Evolutionary conservation across 2,113 vertebrate species (phyloP).

Genomic region (Cebus imitator): DNA sequence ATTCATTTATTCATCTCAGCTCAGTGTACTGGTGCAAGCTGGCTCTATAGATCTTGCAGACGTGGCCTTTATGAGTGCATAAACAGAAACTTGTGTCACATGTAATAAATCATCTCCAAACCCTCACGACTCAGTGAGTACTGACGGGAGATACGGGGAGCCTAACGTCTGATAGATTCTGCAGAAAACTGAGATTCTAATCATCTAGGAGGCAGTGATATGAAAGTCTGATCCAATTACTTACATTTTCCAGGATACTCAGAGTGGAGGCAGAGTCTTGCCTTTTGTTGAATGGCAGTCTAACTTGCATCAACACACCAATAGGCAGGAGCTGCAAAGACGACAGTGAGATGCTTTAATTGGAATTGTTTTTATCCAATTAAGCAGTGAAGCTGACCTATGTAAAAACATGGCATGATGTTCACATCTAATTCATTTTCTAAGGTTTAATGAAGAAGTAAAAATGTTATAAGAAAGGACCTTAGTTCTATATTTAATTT

Average conservation of each 20-base stretch:
- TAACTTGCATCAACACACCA: no score
- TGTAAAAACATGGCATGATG: background rate
- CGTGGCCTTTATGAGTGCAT: slow-evolving; percentile 72
- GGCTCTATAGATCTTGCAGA: slow-evolving; percentile 78
- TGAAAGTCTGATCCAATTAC: background rate
- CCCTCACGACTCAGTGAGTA: slow-evolving; percentile 35
- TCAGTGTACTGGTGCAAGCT: slow-evolving; percentile 76
- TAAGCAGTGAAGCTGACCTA: background rate
- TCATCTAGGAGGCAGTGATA: background rate
- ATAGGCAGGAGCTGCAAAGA: background rate
- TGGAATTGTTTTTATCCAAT: background rate
- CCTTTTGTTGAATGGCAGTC: background rate
- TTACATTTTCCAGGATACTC: background rate
- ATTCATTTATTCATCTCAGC: slow-evolving; percentile 84
- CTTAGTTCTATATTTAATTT: background rate
- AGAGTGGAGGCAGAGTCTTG: background rate
- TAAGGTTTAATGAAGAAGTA: slow-evolving; percentile 59
- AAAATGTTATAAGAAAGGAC: slow-evolving; percentile 70
- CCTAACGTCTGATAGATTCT: background rate
- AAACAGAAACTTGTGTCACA: slow-evolving; percentile 69
- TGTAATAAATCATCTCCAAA: slow-evolving; percentile 73
- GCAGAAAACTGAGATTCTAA: background rate
- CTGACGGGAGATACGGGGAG: background rate
- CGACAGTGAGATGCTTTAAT: rapidly evolving
- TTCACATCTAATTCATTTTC: slow-evolving; percentile 71